A percentile compares a stretch with the other conserved stretches of the same genome.
Conservation (phyloP, 2,113 vertebrate species). For the Malurus cyaneus region DNA sequence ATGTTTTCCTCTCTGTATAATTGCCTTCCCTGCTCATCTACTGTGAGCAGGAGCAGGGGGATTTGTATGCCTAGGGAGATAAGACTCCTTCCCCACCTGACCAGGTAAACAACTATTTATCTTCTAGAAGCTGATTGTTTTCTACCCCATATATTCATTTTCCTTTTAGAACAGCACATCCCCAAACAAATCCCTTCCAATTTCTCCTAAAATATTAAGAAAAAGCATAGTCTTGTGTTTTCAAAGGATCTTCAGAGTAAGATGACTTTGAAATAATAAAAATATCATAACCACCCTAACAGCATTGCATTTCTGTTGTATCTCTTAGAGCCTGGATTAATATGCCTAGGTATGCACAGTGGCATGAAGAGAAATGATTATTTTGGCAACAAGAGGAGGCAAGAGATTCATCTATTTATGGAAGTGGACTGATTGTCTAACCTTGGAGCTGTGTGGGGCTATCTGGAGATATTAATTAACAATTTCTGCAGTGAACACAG, state of each 20-base stretch:
- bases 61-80: neutral
- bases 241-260: neutral
- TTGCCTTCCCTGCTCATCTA: neutral
- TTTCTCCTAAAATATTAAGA: neutral
- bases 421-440: neutral
- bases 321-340: neutral
- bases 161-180: neutral
- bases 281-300: fast-evolving
- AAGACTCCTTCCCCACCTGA: neutral
- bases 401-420: neutral
- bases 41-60: neutral
- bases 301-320: neutral
- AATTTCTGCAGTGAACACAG: neutral
- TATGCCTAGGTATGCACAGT: neutral
- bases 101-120: neutral
- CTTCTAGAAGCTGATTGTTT: slow-evolving; percentile 9
- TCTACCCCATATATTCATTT: neutral
- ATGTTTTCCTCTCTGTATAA: neutral
- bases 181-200: neutral
- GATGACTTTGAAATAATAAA: neutral
- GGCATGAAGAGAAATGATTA: neutral
- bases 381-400: neutral
- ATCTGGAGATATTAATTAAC: neutral
- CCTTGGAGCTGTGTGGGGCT: neutral
- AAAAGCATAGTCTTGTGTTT: neutral